Evolutionary conservation across 35 echinoderm and acorn worm species (phyloP).

Genomic region (Heliocidaris tuberculata): DNA sequence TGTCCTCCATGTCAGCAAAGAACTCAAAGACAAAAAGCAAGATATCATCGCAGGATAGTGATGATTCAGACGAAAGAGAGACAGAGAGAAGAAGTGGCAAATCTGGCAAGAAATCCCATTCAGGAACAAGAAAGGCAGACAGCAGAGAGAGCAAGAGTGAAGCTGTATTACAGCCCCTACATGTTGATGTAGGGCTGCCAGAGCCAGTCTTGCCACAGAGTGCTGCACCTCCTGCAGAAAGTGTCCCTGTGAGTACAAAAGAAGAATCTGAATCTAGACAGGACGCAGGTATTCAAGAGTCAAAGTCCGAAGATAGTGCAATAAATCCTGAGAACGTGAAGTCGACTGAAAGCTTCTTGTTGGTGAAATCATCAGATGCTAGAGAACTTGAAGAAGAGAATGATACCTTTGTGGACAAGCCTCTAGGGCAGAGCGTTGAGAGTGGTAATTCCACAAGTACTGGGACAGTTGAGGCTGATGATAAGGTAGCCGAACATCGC

Average conservation of each 20-base stretch:
- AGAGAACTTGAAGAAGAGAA: slow-evolving; percentile 24
- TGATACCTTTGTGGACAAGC: not conserved
- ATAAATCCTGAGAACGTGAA: not conserved
- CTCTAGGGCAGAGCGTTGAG: not conserved
- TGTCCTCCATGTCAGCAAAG: slow-evolving; percentile 9
- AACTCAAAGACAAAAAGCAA: slow-evolving; percentile 55
- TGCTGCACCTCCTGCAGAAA: not conserved
- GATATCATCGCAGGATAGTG: not conserved
- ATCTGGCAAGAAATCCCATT: not conserved
- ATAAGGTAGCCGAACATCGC: slow-evolving; percentile 7
- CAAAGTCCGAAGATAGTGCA: not conserved
- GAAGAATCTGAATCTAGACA: not conserved
- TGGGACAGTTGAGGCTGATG: slow-evolving; percentile 31
- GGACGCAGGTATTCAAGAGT: not conserved
- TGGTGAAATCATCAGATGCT: slow-evolving; percentile 31
- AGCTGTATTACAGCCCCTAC: not conserved
- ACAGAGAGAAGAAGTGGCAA: not conserved
- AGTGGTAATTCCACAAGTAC: slow-evolving; percentile 46
- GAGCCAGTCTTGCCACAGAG: slow-evolving; percentile 7
- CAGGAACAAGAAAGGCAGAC: not conserved
- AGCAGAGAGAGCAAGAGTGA: slow-evolving; percentile 1
- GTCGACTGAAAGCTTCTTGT: slow-evolving; percentile 35
- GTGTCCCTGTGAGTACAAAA: not conserved
- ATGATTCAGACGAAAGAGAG: slow-evolving; percentile 25
- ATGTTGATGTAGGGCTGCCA: slow-evolving; percentile 19